Evolutionary conservation across 2,888 invertebrate genomes (phyloP).

Genomic region (Listrodromus nycthemerus): DNA sequence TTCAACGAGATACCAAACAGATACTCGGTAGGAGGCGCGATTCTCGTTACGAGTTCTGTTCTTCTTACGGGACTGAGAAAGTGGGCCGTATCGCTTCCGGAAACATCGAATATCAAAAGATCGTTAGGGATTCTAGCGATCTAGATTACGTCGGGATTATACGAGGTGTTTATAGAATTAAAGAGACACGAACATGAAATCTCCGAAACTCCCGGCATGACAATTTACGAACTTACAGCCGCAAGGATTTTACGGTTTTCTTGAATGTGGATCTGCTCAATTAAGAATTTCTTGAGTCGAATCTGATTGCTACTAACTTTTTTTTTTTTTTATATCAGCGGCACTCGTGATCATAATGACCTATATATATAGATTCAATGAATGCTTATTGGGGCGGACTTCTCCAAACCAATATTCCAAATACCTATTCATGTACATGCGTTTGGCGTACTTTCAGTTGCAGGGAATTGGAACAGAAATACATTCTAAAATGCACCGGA

Average conservation of each 20-base stretch:
- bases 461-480: no score
- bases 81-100: slow-evolving; percentile 93
- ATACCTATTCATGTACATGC: no score
- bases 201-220: background rate
- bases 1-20: slow-evolving; percentile 94
- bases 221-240: background rate
- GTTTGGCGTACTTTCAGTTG: no score
- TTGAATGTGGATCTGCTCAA: background rate
- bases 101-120: slow-evolving; percentile 89
- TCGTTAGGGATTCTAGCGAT: slow-evolving; percentile 88
- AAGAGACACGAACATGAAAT: background rate
- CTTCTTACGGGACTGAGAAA: slow-evolving; percentile 93
- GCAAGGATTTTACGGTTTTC: background rate
- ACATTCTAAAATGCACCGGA: no score
- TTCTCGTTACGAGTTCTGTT: slow-evolving; percentile 94
- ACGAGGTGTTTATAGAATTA: background rate
- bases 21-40: slow-evolving; percentile 93
- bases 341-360: no score
- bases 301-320: background rate
- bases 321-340: background rate
- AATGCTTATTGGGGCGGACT: no score
- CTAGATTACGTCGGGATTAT: slow-evolving; percentile 49
- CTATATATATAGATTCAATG: no score
- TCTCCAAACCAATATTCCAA: no score
- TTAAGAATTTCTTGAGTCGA: background rate